phyloP scores from a whole-genome alignment of 1,140 invertebrate species.

The Papilio glaucus region DNA sequence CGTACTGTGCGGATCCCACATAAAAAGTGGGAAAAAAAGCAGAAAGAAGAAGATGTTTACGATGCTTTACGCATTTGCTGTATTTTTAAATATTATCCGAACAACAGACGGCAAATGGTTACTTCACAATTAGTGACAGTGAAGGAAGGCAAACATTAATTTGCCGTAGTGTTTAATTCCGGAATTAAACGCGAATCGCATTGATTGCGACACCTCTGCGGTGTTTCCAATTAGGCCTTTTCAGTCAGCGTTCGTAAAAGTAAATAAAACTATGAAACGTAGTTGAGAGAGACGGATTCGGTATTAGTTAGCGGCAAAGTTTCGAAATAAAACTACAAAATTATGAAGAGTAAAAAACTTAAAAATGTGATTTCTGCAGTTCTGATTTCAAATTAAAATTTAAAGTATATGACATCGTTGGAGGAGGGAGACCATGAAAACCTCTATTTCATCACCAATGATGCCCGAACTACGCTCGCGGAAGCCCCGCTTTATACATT shows the following conservation, averaged over 20 bases:
- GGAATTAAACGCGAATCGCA: not conserved
- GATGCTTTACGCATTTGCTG: no score
- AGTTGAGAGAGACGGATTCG: not conserved
- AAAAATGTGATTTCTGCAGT: no score
- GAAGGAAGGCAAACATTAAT: conserved; percentile 25
- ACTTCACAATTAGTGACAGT: not conserved
- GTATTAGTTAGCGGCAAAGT: not conserved
- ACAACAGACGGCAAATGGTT: not conserved
- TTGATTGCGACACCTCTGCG: conserved; percentile 26
- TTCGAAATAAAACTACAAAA: not conserved
- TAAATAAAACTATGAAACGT: conserved; percentile 16
- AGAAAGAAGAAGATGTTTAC: no score
- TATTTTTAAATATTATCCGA: not conserved
- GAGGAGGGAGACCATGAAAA: no score
- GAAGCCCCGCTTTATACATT: no score
- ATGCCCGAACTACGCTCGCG: no score
- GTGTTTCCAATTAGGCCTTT: conserved; percentile 30
- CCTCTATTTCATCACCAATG: no score
- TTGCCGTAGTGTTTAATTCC: conserved; percentile 6
- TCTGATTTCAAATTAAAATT: no score
- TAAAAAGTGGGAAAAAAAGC: no score
- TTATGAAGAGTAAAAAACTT: no score
- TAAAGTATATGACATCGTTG: no score
- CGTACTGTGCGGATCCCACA: no score
- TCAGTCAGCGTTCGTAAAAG: not conserved